Conservation (phyloP, 2,797 vertebrate genomes). For the Bucorvus abyssinicus region DNA sequence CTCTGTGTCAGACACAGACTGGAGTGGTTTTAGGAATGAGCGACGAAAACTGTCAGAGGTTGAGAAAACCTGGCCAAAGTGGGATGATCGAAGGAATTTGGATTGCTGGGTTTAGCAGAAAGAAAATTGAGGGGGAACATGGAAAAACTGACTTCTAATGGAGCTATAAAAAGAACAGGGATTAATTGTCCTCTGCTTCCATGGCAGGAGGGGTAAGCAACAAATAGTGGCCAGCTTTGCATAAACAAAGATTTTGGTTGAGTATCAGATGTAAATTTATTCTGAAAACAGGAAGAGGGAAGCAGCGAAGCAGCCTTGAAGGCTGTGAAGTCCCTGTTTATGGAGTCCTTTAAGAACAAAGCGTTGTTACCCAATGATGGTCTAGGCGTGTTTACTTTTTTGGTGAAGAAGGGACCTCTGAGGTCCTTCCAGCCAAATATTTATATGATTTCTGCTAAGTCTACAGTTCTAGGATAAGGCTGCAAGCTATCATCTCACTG, state of each 20-base stretch:
- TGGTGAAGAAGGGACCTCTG: background rate
- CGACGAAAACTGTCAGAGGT: background rate
- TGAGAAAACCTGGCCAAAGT: background rate
- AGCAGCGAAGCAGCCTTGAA: background rate
- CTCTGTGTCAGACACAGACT: background rate
- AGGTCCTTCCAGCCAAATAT: background rate
- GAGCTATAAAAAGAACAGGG: background rate
- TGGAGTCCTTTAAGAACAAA: background rate
- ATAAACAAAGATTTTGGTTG: conserved; percentile 16
- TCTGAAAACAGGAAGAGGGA: conserved; percentile 1
- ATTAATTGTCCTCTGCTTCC: conserved; percentile 14
- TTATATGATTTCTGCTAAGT: background rate
- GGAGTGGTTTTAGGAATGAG: background rate
- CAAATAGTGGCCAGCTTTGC: background rate
- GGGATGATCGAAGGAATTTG: background rate
- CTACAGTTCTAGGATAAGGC: background rate
- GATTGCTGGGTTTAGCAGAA: background rate
- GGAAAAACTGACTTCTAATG: background rate
- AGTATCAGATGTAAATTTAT: conserved; percentile 11
- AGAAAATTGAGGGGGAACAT: background rate
- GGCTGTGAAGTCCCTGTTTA: background rate
- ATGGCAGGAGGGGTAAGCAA: background rate
- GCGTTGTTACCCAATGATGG: background rate
- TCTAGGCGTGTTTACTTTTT: background rate
- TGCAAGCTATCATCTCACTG: background rate